phyloP scores from a whole-genome alignment of 2,113 vertebrate species.

The Saccopteryx bilineata region DNA sequence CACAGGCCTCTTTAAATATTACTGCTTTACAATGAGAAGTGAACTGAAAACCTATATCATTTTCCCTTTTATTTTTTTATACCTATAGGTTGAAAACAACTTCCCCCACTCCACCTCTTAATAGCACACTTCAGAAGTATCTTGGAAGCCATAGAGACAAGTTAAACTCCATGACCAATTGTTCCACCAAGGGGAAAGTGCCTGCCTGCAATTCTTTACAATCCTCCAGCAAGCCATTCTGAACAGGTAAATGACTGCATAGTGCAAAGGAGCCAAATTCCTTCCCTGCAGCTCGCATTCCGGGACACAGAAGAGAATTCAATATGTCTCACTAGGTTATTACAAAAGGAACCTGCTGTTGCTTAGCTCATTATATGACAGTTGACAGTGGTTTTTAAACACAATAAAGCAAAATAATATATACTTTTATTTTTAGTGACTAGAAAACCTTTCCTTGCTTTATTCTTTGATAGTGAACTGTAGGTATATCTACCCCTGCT shows the following conservation, averaged over 20 bases:
- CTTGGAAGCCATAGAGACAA: not conserved
- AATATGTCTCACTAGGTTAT: constrained; percentile 60
- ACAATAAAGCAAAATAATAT: constrained; percentile 40
- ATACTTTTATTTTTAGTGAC: constrained; percentile 12
- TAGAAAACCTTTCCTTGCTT: constrained; percentile 50
- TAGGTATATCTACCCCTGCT: not conserved
- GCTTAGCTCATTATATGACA: constrained; percentile 13
- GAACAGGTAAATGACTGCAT: constrained; percentile 54
- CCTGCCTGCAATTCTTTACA: constrained; percentile 31
- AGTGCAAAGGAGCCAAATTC: constrained; percentile 8
- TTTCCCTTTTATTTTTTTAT: not conserved
- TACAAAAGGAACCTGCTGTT: constrained; percentile 61
- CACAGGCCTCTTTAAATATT: not conserved
- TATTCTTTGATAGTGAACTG: not conserved
- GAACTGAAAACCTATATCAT: not conserved
- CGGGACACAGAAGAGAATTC: constrained; percentile 73
- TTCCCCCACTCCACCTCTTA: not conserved
- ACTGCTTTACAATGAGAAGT: constrained; percentile 14
- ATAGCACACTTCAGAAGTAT: not conserved
- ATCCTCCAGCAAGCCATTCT: constrained; percentile 45
- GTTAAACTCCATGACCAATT: constrained; percentile 34
- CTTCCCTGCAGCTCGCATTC: not conserved
- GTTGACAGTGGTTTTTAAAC: constrained; percentile 10
- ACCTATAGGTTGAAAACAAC: not conserved
- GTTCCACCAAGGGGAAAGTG: constrained; percentile 27